A percentile compares a stretch with the other conserved stretches of the same genome.
phyloP scores from a whole-genome alignment of 53 echinoderm and acorn worm genomes.

The Zoroaster sp. region DNA sequence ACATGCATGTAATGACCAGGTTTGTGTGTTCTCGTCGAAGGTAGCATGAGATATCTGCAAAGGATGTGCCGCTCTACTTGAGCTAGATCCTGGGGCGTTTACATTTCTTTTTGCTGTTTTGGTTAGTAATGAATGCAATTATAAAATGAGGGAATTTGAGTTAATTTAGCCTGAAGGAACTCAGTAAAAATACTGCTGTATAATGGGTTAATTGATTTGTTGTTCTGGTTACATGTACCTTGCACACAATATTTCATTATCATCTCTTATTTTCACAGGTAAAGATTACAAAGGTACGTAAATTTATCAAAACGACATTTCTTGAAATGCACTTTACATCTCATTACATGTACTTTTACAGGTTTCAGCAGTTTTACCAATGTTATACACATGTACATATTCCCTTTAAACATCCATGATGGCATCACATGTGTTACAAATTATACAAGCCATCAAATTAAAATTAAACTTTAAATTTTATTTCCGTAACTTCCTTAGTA shows the following conservation, averaged over 20 bases:
- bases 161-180: constrained; percentile 1
- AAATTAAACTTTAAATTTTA: too few relatives aligned
- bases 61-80: not conserved
- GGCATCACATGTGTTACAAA: too few relatives aligned
- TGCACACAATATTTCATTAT: too few relatives aligned
- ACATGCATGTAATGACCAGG: constrained; percentile 54
- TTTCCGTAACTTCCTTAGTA: too few relatives aligned
- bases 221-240: not conserved
- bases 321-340: too few relatives aligned
- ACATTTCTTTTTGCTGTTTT: constrained; percentile 12
- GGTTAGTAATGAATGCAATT: constrained; percentile 35
- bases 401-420: too few relatives aligned
- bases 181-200: not conserved
- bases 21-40: constrained; percentile 21
- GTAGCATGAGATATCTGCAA: not conserved
- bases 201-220: not conserved
- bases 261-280: too few relatives aligned
- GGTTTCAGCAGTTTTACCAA: too few relatives aligned
- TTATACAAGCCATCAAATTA: too few relatives aligned
- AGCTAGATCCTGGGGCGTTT: not conserved
- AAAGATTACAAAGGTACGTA: too few relatives aligned
- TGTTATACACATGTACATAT: too few relatives aligned
- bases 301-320: not conserved
- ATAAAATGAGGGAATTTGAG: constrained; percentile 37
- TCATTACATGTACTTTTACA: too few relatives aligned